Conservation (phyloP, 2,113 vertebrate species). For the Lepus europaeus region DNA sequence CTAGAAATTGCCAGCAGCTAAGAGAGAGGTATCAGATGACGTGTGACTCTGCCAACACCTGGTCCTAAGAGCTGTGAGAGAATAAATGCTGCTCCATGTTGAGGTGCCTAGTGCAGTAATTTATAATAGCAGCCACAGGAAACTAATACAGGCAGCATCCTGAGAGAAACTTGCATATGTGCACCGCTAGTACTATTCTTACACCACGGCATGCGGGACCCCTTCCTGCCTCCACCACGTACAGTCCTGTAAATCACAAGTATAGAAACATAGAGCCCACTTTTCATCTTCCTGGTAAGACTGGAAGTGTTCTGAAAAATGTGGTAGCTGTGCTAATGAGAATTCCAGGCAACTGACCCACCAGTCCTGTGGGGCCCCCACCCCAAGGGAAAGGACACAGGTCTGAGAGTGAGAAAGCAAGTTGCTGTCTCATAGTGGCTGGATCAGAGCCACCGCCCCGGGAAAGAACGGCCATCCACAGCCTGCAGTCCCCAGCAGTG, state of each 20-base stretch:
- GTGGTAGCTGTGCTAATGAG: neutral
- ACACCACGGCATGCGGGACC: fast-evolving
- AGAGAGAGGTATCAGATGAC: neutral
- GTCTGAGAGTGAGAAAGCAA: neutral
- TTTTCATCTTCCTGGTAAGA: neutral
- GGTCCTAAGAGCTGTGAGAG: neutral
- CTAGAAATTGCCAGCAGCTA: neutral
- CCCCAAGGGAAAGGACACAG: too few species aligned
- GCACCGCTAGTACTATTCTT: too few species aligned
- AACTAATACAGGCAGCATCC: neutral
- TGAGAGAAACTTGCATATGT: neutral
- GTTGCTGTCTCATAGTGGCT: fast-evolving
- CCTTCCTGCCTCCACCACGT: too few species aligned
- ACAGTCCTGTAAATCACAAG: neutral
- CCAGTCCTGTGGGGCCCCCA: fast-evolving
- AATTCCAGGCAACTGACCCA: neutral
- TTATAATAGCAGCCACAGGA: neutral
- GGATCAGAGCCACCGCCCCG: neutral
- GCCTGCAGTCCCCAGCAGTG: neutral
- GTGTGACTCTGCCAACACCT: neutral
- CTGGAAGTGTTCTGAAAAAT: neutral
- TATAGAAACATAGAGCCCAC: neutral
- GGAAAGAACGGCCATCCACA: neutral
- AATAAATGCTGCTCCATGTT: neutral
- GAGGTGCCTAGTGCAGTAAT: neutral